Conservation (phyloP, 2,888 invertebrate species). For the Volucella inanis region DNA sequence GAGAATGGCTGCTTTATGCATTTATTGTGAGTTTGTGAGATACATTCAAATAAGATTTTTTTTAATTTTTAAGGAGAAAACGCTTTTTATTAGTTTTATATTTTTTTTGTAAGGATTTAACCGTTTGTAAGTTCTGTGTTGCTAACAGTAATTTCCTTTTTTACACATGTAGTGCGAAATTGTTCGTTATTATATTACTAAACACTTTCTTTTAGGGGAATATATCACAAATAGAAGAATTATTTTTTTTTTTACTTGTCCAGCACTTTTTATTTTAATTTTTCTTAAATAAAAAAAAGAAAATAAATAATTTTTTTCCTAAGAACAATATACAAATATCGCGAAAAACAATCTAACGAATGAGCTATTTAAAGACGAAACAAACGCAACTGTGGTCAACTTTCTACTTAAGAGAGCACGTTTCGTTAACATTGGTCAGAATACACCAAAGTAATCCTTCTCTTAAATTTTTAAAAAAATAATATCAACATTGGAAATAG, state of each 20-base stretch:
- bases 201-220: constrained; percentile 46
- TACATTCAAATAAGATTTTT: constrained; percentile 17
- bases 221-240: constrained; percentile 6
- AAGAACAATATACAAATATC: constrained; percentile 38
- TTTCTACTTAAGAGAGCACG: too few species aligned
- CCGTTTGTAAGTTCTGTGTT: constrained; percentile 29
- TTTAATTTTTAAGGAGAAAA: constrained; percentile 16
- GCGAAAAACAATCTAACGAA: not conserved
- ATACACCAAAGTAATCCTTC: too few species aligned
- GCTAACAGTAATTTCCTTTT: constrained; percentile 55
- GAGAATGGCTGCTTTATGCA: constrained; percentile 71
- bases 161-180: constrained; percentile 1
- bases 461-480: too few species aligned
- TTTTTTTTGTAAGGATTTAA: constrained; percentile 18
- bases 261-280: constrained; percentile 49
- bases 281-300: not conserved
- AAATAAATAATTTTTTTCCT: constrained; percentile 33
- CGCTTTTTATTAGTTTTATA: not conserved
- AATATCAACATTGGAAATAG: too few species aligned
- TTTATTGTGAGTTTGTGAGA: constrained; percentile 68
- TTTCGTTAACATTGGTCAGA: too few species aligned
- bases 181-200: constrained; percentile 63
- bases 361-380: constrained; percentile 6
- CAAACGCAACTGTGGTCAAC: constrained; percentile 53
- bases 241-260: constrained; percentile 8